Evolutionary conservation across 2,113 vertebrate genomes (phyloP), one percentile per base, ranked within the genome.

Genomic region (Protobothrops flavoviridis): DNA sequence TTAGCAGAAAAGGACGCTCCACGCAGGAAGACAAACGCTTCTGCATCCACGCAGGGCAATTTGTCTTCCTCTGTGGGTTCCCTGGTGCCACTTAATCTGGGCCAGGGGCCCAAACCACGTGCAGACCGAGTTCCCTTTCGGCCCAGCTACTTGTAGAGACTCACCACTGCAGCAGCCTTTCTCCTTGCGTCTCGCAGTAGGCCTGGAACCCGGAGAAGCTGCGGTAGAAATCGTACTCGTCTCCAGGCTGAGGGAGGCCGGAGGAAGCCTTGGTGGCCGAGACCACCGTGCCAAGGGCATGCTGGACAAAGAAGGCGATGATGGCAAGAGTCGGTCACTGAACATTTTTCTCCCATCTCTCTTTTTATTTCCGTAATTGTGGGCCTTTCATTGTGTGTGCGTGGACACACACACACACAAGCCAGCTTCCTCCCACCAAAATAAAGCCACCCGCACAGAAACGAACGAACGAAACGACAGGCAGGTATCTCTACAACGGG

Each of bases 201-300:
- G 98, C 98, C 26, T 97, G 98, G 97, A 99, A 99, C 0, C 98
- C 98, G 0, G 99, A 98, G 96, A 99, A 99, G 96, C 99, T 99
- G 64, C 98, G 97, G 95, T 99, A 99, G 96, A 99, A 99, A 94
- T 99, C 99, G 11, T 98, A 99, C 29, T 99, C 99, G 0, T 99
- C 99, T 0, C 99, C 99, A 4, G 97, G 94, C 95, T 99, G 98
- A 20, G 99, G 99, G 0, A 99, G 97, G 56, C 97, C 95, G 0
- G 97, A 98, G 0, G 99, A 99, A 0, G 99, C 98, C 93, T 99
- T 99, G 5, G 99, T 99, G 1, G 98, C 98, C 0, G 98, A 97
- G 39, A 99, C 97, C 39, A 99, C 98, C 0, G 98, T 96, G 45
- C 98, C 98, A 0, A 99, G 97, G 53, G 99, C 99, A 53, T 99